Evolutionary conservation across 2,888 invertebrate genomes (phyloP).

Genomic region (Lysandra bellargus): DNA sequence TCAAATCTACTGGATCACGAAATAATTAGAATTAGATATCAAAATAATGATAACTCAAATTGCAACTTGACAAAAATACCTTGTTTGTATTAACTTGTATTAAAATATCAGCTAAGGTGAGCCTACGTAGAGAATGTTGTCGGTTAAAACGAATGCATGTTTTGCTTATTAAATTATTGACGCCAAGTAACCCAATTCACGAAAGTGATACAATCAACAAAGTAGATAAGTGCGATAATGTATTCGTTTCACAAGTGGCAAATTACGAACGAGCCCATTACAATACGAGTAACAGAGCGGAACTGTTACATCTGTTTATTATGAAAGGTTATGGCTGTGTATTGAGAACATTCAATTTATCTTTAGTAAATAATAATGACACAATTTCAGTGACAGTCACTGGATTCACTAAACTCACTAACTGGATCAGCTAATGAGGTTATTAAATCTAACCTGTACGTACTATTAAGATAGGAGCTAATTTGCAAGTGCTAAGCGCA

Average conservation of each 20-base stretch:
- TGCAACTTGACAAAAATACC: no score
- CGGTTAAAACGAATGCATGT: neutral
- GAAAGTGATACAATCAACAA: neutral
- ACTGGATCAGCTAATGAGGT: no score
- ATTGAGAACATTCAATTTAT: neutral
- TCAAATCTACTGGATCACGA: no score
- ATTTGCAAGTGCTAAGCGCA: no score
- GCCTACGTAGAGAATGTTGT: neutral
- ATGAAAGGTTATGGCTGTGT: slow-evolving; percentile 4
- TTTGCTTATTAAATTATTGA: neutral
- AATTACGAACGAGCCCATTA: slow-evolving; percentile 25
- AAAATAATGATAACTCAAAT: no score
- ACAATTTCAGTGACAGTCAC: no score
- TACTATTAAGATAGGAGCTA: no score
- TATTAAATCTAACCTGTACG: no score
- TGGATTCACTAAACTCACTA: no score
- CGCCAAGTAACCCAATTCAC: neutral
- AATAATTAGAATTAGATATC: no score
- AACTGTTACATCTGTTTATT: slow-evolving; percentile 32
- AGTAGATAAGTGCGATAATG: neutral
- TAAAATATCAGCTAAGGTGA: no score
- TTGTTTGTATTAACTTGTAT: no score
- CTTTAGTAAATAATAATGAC: neutral
- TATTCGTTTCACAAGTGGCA: slow-evolving; percentile 13
- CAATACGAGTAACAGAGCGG: slow-evolving; percentile 35